phyloP scores from a whole-genome alignment of 2,888 invertebrate genomes.

The Leptinotarsa peninsularis region DNA sequence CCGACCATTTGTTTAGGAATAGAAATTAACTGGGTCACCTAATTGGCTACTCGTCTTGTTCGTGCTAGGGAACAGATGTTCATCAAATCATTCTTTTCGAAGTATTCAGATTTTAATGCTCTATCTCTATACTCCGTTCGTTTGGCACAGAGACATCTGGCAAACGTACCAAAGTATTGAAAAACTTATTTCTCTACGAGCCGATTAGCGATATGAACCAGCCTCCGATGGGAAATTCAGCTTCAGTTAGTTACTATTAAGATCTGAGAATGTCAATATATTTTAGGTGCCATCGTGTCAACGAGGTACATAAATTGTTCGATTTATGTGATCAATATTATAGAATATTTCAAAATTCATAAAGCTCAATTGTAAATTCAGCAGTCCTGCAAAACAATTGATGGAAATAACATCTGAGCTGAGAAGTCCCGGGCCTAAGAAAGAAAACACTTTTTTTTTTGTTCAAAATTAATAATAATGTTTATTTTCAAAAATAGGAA shows the following conservation, averaged over 20 bases:
- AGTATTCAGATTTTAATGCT: neutral
- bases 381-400: too few species aligned
- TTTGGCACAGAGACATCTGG: neutral
- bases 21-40: slow-evolving; percentile 12
- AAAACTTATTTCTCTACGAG: neutral
- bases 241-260: neutral
- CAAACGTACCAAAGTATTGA: neutral
- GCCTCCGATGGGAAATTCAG: neutral
- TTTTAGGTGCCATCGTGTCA: too few species aligned
- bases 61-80: slow-evolving; percentile 1
- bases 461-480: too few species aligned
- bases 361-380: too few species aligned
- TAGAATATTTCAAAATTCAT: too few species aligned
- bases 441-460: too few species aligned
- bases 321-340: too few species aligned
- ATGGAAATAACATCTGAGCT: too few species aligned
- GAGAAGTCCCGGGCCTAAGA: too few species aligned
- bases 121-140: neutral
- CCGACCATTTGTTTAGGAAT: neutral
- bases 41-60: neutral
- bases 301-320: too few species aligned
- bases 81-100: neutral
- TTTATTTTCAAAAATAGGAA: too few species aligned
- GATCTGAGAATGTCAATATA: too few species aligned
- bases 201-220: neutral